These are phyloP conservation scores for Bombus vancouverensis DNA, from an alignment of 1,140 invertebrate species.

Conservation along the genomic window DNA sequence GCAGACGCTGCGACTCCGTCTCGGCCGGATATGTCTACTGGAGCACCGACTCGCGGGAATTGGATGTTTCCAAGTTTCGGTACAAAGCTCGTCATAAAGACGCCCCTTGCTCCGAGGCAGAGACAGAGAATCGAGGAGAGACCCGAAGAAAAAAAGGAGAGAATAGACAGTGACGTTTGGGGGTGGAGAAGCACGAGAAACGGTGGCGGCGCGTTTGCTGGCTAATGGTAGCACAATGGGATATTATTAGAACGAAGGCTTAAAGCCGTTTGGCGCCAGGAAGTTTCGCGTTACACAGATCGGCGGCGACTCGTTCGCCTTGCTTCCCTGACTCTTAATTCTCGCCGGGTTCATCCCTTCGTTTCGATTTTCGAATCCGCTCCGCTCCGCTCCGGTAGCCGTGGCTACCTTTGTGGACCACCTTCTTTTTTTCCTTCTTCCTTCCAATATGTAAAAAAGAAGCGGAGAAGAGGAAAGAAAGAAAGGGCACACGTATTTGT, in stretches of 20 bases:
- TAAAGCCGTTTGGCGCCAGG: conserved; percentile 76
- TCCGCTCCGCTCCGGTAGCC: background rate
- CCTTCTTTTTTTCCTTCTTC: background rate
- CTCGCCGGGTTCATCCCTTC: conserved; percentile 30
- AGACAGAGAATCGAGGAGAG: background rate
- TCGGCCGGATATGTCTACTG: background rate
- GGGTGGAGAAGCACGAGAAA: background rate
- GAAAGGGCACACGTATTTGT: conserved; percentile 7
- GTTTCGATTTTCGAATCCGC: conserved; percentile 54
- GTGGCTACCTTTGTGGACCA: conserved; percentile 13
- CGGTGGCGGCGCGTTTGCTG: conserved; percentile 64
- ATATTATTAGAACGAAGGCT: conserved; percentile 78
- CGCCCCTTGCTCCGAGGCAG: background rate
- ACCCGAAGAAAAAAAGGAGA: background rate
- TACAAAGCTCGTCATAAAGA: conserved; percentile 13
- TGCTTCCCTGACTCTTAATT: conserved; percentile 62
- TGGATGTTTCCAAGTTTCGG: conserved; percentile 13
- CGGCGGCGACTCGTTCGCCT: conserved; percentile 28
- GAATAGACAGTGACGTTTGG: background rate
- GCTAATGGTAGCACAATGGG: conserved; percentile 81
- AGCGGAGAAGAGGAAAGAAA: background rate
- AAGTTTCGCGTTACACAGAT: conserved; percentile 79
- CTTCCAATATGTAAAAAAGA: too few species aligned
- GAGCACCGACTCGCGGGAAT: too few species aligned
- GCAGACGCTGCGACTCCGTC: conserved; percentile 1